Percentiles rank a stretch among this genome's conserved stretches.
Evolutionary conservation across 2,888 invertebrate genomes (phyloP).

Genomic region (Ctena decussata): DNA sequence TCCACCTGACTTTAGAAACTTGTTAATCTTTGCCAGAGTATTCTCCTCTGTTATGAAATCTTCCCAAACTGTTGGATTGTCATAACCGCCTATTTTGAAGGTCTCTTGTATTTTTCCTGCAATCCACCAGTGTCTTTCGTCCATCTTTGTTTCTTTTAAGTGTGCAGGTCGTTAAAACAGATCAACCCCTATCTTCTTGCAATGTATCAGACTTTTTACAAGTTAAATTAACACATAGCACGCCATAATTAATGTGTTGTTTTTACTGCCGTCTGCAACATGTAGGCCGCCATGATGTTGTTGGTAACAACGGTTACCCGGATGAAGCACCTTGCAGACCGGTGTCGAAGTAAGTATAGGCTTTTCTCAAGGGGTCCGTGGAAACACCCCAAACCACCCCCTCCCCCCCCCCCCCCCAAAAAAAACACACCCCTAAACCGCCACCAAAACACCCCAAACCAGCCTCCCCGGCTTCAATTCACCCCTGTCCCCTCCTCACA

Average conservation of each 20-base stretch:
- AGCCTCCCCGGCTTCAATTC: no score
- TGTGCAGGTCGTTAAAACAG: not conserved
- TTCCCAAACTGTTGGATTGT: constrained; percentile 85
- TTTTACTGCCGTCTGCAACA: constrained; percentile 47
- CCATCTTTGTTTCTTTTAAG: constrained; percentile 77
- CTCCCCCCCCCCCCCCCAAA: no score
- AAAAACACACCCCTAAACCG: no score
- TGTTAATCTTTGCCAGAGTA: constrained; percentile 83
- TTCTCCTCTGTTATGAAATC: constrained; percentile 85
- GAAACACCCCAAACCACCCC: no score
- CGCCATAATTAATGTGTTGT: not conserved
- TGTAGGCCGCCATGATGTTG: constrained; percentile 80
- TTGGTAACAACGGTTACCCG: constrained; percentile 79
- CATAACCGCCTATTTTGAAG: constrained; percentile 85
- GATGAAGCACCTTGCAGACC: constrained; percentile 58
- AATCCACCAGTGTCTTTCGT: constrained; percentile 87
- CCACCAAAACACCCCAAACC: no score
- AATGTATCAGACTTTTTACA: no score
- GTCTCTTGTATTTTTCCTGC: constrained; percentile 87
- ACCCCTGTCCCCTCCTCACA: no score
- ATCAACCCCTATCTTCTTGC: not conserved
- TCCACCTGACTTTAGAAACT: constrained; percentile 84
- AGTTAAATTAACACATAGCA: not conserved
- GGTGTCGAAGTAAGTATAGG: not conserved
- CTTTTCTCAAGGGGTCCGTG: no score